Evolutionary conservation across 1,140 invertebrate genomes (phyloP), one percentile per base, ranked within the genome.

Genomic region (Eulimnadia texana): DNA sequence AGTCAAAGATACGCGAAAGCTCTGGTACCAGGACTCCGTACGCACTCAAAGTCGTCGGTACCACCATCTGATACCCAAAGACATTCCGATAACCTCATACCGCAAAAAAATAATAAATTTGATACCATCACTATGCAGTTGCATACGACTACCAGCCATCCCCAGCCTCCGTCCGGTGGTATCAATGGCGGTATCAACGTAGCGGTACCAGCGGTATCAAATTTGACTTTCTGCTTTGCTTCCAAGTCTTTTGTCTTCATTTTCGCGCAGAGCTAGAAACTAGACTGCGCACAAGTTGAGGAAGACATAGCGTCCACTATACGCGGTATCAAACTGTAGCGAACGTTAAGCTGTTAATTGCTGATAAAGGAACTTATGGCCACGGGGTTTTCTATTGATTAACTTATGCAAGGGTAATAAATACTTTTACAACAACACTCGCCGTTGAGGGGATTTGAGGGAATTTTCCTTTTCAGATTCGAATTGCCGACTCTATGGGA

Each of bases 1-100:
- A 28, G 13, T 61, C 27, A 27, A 52, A 63, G n/a, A 42, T 59
- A 1, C 47, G 28, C n/a, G 29, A 33, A 16, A 63, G 49, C 10
- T n/a, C 58, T 3, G 62, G 62, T n/a, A 63, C 62, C 16, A 63
- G 33, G 2, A 63, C 62, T 23, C 62, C 62, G 24, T 59, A 63
- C 23, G 58, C 49, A 27, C 56, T 63, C 22, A 63, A 13, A 9
- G 62, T 42, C 13, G 56, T 60, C 6, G 62, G 62, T n/a, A 63
- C 24, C 1, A 60, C 55, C 62, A 60, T 60, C 62, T 63, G 51
- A 16, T 24, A 61, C 20, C 28, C 22, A 55, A 22, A 52, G 25
- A 16, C 6, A 16, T 42, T 9, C 16, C 33, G 16, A 42, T 42
- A 9, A 16, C 6, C 33, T 6, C 16, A 6, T 9, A 42, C 33